Conservation (phyloP, 2,888 invertebrate genomes). For the Brenthis ino region DNA sequence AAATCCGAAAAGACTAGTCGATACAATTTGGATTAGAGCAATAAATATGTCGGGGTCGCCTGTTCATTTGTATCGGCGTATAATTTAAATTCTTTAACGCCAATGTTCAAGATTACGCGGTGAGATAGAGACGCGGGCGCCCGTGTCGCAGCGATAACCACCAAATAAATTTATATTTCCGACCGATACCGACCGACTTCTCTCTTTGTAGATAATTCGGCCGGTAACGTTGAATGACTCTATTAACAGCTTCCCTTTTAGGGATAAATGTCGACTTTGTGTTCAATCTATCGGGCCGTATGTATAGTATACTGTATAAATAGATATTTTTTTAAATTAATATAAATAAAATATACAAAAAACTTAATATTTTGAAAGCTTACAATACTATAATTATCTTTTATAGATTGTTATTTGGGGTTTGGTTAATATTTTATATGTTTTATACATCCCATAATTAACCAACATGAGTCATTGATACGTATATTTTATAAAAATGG, state of each 20-base stretch:
- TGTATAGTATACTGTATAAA: constrained; percentile 55
- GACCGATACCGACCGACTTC: constrained; percentile 72
- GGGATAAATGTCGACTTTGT: constrained; percentile 78
- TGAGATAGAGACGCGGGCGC: constrained; percentile 78
- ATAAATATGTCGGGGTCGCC: constrained; percentile 77
- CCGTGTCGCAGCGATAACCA: constrained; percentile 76
- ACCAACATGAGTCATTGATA: background rate
- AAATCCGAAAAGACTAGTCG: constrained; percentile 73
- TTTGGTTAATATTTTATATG: background rate
- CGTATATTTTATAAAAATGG: no score
- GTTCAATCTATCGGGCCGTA: constrained; percentile 57
- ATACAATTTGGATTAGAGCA: constrained; percentile 80
- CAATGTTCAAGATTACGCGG: constrained; percentile 82
- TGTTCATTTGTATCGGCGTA: constrained; percentile 82
- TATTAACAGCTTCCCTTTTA: constrained; percentile 83
- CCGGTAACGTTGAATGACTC: constrained; percentile 82
- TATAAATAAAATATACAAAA: background rate
- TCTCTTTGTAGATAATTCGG: constrained; percentile 82
- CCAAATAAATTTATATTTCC: constrained; percentile 82
- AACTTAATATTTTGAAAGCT: no score
- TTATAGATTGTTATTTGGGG: no score
- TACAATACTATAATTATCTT: no score
- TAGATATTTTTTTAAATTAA: background rate
- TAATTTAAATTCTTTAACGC: constrained; percentile 83
- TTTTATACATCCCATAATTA: background rate